Evolutionary conservation across 2,113 vertebrate species (phyloP).

Genomic region (Toxostoma redivivum): DNA sequence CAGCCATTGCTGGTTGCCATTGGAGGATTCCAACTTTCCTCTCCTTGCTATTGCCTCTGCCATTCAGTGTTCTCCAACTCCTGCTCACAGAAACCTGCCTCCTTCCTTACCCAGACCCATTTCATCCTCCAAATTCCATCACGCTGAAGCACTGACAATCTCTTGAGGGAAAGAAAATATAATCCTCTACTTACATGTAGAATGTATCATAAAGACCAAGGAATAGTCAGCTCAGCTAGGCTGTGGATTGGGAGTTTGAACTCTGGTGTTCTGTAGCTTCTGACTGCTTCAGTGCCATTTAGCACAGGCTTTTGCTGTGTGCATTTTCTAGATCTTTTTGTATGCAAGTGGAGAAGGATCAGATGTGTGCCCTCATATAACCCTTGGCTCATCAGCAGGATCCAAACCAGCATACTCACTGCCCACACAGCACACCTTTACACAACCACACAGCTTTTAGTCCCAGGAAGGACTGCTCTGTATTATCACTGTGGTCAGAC

Average conservation of each 20-base stretch:
- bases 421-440: neutral
- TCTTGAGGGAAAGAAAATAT: neutral
- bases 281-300: neutral
- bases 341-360: neutral
- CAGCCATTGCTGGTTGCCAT: neutral
- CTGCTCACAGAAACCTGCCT: neutral
- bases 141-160: neutral
- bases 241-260: neutral
- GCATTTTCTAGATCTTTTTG: neutral
- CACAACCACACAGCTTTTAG: neutral
- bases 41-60: neutral
- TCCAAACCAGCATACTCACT: neutral
- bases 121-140: neutral
- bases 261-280: neutral
- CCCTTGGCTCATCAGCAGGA: neutral
- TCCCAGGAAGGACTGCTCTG: neutral
- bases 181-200: neutral
- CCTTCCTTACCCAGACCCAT: neutral
- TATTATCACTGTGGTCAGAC: fast-evolving
- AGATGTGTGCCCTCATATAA: neutral
- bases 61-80: neutral
- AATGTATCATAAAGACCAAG: neutral
- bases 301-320: neutral
- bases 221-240: neutral
- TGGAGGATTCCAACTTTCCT: neutral